These are phyloP conservation scores for Epinotia nisella DNA, from an alignment of 2,888 invertebrate genomes.

Conservation along the genomic window DNA sequence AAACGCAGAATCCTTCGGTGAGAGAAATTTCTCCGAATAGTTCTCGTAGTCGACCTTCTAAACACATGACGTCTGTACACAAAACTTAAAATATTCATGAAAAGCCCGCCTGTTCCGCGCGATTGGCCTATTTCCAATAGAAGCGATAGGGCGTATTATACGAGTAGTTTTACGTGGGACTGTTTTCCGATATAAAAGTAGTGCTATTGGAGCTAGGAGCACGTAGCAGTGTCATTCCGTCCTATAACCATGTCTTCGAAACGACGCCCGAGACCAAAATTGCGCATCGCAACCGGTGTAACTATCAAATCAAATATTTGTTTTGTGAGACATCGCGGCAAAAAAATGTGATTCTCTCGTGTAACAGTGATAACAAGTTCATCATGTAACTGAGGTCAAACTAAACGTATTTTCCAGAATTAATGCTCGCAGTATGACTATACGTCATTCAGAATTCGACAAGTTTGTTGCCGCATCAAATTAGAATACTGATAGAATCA, in stretches of 20 bases:
- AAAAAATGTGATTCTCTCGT: constrained; percentile 54
- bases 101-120: constrained; percentile 72
- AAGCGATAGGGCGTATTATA: constrained; percentile 72
- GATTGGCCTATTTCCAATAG: constrained; percentile 83
- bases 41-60: constrained; percentile 62
- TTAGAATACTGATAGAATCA: constrained; percentile 41
- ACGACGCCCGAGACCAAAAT: constrained; percentile 77
- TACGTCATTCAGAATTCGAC: constrained; percentile 28
- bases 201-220: constrained; percentile 67
- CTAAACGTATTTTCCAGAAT: constrained; percentile 45
- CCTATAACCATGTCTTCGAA: constrained; percentile 73
- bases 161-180: constrained; percentile 70
- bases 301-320: constrained; percentile 72
- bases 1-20: constrained; percentile 77
- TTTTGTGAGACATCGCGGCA: constrained; percentile 67
- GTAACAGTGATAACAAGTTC: constrained; percentile 64
- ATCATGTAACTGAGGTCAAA: constrained; percentile 55
- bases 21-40: constrained; percentile 68
- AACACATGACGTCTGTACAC: constrained; percentile 72
- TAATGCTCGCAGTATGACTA: constrained; percentile 20
- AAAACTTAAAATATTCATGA: constrained; percentile 74
- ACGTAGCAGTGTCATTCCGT: constrained; percentile 60
- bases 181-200: constrained; percentile 75
- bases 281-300: constrained; percentile 78
- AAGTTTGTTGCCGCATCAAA: constrained; percentile 40